Conservation (phyloP, 1,140 invertebrate species). For the Drosophila kanapiae region DNA sequence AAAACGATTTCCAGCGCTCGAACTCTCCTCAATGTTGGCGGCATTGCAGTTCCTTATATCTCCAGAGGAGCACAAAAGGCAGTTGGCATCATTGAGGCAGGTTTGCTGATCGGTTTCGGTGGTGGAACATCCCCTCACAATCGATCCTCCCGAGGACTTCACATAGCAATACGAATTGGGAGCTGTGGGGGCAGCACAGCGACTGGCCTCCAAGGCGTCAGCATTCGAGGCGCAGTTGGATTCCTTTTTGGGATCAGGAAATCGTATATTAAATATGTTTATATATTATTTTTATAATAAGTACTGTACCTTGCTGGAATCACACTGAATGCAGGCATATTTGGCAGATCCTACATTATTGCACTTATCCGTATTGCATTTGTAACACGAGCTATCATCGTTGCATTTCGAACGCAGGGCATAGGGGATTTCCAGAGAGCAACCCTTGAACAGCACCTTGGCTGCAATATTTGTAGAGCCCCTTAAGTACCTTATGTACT, state of each 20-base stretch:
- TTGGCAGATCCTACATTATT: conserved; percentile 68
- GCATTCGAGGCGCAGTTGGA: conserved; percentile 60
- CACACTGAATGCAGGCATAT: conserved; percentile 72
- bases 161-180: conserved; percentile 78
- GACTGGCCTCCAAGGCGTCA: conserved; percentile 30
- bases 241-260: conserved; percentile 24
- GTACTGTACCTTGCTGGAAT: conserved; percentile 60
- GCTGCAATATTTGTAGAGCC: conserved; percentile 33
- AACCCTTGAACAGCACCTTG: conserved; percentile 72
- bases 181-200: conserved; percentile 64
- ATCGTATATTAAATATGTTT: not conserved
- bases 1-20: conserved; percentile 50
- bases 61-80: conserved; percentile 68
- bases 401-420: conserved; percentile 59
- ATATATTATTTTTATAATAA: not conserved
- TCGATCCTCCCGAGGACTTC: conserved; percentile 47
- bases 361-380: conserved; percentile 77
- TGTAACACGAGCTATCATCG: conserved; percentile 54
- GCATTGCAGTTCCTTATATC: conserved; percentile 70
- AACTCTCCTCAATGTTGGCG: conserved; percentile 46
- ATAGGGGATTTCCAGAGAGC: conserved; percentile 70
- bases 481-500: not conserved
- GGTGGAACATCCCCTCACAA: conserved; percentile 70
- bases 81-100: conserved; percentile 70
- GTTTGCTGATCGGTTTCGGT: conserved; percentile 62